Evolutionary conservation across 1,140 invertebrate species (phyloP).

Genomic region (Drosophila watanabei): DNA sequence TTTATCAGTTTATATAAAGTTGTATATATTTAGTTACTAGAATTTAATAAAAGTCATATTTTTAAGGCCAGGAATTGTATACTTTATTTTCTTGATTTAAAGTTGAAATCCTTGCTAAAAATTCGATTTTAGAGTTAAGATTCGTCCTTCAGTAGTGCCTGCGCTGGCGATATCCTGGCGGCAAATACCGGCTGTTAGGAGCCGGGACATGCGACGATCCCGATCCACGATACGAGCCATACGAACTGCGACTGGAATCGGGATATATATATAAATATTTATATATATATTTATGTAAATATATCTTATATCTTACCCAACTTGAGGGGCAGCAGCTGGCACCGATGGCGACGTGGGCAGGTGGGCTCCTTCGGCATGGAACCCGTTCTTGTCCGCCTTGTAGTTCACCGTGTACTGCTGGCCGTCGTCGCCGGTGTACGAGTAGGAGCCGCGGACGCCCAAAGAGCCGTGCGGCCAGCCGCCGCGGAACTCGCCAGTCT

Average conservation of each 20-base stretch:
- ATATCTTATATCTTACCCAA: constrained; percentile 15
- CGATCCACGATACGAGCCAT: constrained; percentile 58
- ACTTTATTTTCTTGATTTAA: constrained; percentile 1
- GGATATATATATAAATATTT: neutral
- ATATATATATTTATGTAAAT: neutral
- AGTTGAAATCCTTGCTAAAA: neutral
- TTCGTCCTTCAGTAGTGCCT: constrained; percentile 54
- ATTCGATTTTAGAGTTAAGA: constrained; percentile 4
- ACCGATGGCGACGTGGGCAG: constrained; percentile 90
- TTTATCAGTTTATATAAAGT: too few relatives aligned
- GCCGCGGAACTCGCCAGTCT: constrained; percentile 86
- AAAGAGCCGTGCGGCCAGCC: constrained; percentile 87
- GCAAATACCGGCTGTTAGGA: constrained; percentile 61
- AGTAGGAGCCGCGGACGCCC: constrained; percentile 88
- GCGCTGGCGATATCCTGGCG: constrained; percentile 69
- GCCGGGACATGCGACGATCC: constrained; percentile 45
- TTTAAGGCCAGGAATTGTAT: neutral
- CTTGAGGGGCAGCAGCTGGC: constrained; percentile 69
- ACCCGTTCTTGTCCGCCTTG: constrained; percentile 88
- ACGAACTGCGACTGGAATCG: constrained; percentile 34
- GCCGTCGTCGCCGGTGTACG: constrained; percentile 88
- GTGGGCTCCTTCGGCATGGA: constrained; percentile 90
- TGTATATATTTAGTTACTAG: too few relatives aligned
- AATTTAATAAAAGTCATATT: neutral
- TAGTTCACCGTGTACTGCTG: constrained; percentile 90